Conservation (phyloP, 92 coral and sea anemone species). For the Phenganax subtilis region DNA sequence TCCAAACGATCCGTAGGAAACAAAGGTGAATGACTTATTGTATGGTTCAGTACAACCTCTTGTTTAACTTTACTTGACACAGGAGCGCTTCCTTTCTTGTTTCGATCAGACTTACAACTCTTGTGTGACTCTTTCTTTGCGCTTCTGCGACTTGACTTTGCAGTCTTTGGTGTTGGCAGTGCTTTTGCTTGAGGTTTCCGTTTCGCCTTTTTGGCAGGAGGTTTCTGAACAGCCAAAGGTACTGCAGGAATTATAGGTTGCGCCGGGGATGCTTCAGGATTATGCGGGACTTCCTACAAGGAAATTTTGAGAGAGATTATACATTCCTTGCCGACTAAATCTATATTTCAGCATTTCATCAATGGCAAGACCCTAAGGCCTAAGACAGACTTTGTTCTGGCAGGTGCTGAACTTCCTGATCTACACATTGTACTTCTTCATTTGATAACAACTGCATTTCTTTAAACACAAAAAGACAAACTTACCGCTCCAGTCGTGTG, state of each 20-base stretch:
- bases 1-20: slow-evolving; percentile 60
- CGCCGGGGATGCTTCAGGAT: slow-evolving; percentile 63
- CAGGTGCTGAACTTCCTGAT: too few species aligned
- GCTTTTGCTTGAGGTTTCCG: slow-evolving; percentile 81
- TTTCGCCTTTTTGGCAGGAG: slow-evolving; percentile 76
- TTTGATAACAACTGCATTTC: too few species aligned
- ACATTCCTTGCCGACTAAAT: too few species aligned
- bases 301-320: slow-evolving; percentile 37
- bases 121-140: slow-evolving; percentile 41
- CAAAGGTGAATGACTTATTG: slow-evolving; percentile 47
- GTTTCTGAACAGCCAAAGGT: slow-evolving; percentile 45
- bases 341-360: too few species aligned
- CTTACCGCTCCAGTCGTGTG: slow-evolving; percentile 88
- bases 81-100: slow-evolving; percentile 59
- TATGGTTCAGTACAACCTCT: slow-evolving; percentile 9
- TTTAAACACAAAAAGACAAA: neutral
- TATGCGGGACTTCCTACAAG: slow-evolving; percentile 64
- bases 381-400: too few species aligned
- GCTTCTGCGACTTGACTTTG: slow-evolving; percentile 12
- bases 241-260: neutral
- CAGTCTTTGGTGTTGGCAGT: slow-evolving; percentile 49
- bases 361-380: too few species aligned
- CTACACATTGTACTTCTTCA: too few species aligned
- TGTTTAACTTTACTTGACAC: slow-evolving; percentile 53
- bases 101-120: slow-evolving; percentile 56